Percentiles rank a stretch among this genome's conserved stretches.
Evolutionary conservation across 2,888 invertebrate genomes (phyloP).

Genomic region (Hypselothyrea guttata): DNA sequence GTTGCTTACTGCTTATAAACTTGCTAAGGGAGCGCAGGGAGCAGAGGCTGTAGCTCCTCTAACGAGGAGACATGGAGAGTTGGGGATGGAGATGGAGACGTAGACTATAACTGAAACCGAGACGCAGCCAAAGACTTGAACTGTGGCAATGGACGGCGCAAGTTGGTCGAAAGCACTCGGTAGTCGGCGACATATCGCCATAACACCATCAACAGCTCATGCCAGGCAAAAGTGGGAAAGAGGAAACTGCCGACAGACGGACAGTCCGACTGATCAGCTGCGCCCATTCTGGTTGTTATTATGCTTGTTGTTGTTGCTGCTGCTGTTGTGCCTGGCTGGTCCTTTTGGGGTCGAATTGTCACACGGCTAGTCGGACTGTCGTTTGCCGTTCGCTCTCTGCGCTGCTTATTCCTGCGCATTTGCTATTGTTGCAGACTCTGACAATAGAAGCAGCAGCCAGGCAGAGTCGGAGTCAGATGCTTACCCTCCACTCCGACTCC

Average conservation of each 20-base stretch:
- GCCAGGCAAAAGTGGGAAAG: constrained; percentile 29
- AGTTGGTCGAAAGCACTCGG: constrained; percentile 30
- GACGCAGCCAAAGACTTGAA: constrained; percentile 19
- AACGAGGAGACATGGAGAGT: constrained; percentile 4
- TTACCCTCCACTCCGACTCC: not conserved
- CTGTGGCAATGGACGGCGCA: constrained; percentile 31
- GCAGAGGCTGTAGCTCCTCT: not conserved
- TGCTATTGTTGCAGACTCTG: constrained; percentile 73
- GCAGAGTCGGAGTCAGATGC: constrained; percentile 10
- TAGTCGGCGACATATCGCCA: constrained; percentile 74
- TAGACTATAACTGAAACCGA: constrained; percentile 11
- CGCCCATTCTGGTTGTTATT: constrained; percentile 33
- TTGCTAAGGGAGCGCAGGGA: constrained; percentile 34
- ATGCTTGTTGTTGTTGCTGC: constrained; percentile 23
- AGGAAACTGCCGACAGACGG: no score
- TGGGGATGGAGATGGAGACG: no score
- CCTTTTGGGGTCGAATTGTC: constrained; percentile 76
- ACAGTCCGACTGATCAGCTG: no score
- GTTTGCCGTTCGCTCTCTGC: constrained; percentile 15
- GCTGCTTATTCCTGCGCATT: constrained; percentile 30
- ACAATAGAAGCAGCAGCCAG: constrained; percentile 62
- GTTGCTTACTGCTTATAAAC: constrained; percentile 64
- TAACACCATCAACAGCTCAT: constrained; percentile 77
- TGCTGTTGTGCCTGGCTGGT: constrained; percentile 38
- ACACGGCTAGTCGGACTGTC: constrained; percentile 52